Evolutionary conservation across 2,797 vertebrate species (phyloP), one percentile per base, ranked within the genome.

Genomic region (Buphagus erythrorhynchus): DNA sequence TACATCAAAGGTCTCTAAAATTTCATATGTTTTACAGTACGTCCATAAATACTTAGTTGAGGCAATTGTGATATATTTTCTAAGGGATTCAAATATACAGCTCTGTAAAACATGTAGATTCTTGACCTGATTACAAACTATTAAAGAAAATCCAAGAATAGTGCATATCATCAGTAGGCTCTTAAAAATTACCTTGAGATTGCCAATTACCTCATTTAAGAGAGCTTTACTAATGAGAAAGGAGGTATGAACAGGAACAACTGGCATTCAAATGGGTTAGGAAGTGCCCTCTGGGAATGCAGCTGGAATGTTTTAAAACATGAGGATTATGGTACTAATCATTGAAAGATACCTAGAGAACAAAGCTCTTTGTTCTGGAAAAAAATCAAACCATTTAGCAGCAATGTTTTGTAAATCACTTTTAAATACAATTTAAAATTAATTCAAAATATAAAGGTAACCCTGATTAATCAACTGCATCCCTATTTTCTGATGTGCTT

Each of bases 131-230:
- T 97, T 97, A 85, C 40, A 95, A 88, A 93, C 86, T 46, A 72
- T 66, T 83, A 95, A 86, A 81, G 45, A 86, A 88, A 94, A 94
- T 28, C 78, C 58, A 68, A 84, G 78, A 93, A 94, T 75, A 94
- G 86, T 36, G 48, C 12, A 2, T 77, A 69, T 76, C 75, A 96
- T 82, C 80, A 86, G 62, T 36, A 93, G 55, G 49, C 54, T 95
- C 93, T 92, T 74, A 63, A 71, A 88, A 97, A 95, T 86, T 93
- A 76, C 84, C 86, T 84, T 81, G 96, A 97, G 95, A 95, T 89
- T 96, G 88, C 81, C 92, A 97, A 97, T 98, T 97, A 98, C 62
- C 94, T 94, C 84, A 95, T 93, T 97, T 97, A 95, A 93, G 66
- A 66, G 95, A 91, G 75, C 88, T 93, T 93, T 88, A 51, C 89